A percentile compares a stretch with the other conserved stretches of the same genome.
phyloP scores from a whole-genome alignment of 2,888 invertebrate species.

The Drosophila longiperda region DNA sequence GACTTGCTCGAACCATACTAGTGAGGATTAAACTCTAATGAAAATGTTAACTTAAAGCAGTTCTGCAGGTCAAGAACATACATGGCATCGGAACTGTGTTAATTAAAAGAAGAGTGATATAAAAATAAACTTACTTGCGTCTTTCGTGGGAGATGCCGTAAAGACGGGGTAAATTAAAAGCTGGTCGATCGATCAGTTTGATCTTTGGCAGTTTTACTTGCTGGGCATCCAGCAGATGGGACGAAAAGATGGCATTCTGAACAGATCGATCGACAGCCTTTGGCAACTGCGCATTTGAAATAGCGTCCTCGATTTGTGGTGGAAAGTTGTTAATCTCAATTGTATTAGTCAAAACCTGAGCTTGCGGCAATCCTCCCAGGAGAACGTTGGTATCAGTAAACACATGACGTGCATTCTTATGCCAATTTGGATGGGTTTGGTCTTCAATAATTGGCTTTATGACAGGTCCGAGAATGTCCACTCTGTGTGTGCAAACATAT shows the following conservation, averaged over 20 bases:
- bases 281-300: slow-evolving; percentile 85
- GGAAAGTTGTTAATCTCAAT: slow-evolving; percentile 88
- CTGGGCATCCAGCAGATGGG: slow-evolving; percentile 91
- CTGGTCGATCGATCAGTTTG: slow-evolving; percentile 89
- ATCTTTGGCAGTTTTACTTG: slow-evolving; percentile 91
- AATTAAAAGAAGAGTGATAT: not conserved
- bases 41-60: not conserved
- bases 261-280: slow-evolving; percentile 87
- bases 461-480: slow-evolving; percentile 52
- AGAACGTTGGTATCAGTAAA: slow-evolving; percentile 88
- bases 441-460: slow-evolving; percentile 85
- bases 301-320: slow-evolving; percentile 86
- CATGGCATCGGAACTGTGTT: not conserved
- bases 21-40: not conserved
- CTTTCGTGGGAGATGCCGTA: slow-evolving; percentile 91
- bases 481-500: slow-evolving; percentile 20
- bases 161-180: slow-evolving; percentile 89
- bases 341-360: slow-evolving; percentile 92
- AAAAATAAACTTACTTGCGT: slow-evolving; percentile 87
- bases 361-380: slow-evolving; percentile 91
- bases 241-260: slow-evolving; percentile 87
- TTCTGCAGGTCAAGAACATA: not conserved
- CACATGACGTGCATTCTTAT: slow-evolving; percentile 87
- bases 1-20: not conserved
- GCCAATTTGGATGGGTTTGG: slow-evolving; percentile 88